phyloP scores from a whole-genome alignment of 2,888 invertebrate species.

The Chalcosyrphus nemorum region DNA sequence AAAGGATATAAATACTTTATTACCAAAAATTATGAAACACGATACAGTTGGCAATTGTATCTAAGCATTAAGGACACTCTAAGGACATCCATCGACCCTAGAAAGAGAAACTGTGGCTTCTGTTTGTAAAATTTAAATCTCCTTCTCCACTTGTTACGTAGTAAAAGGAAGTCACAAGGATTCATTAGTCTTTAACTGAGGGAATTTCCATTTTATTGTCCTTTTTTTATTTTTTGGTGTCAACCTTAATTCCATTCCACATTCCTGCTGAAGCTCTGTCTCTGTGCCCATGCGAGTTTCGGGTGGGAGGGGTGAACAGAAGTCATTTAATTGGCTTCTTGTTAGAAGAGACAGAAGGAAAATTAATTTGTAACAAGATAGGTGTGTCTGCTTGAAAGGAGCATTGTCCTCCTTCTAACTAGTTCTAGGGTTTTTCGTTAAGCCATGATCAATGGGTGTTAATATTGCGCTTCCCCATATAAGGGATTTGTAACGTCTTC shows the following conservation, averaged over 20 bases:
- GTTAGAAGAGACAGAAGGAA: slow-evolving; percentile 47
- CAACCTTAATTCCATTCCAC: slow-evolving; percentile 19
- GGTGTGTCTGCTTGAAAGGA: slow-evolving; percentile 37
- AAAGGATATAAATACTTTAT: slow-evolving; percentile 50
- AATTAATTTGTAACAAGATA: slow-evolving; percentile 68
- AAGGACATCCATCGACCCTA: background rate
- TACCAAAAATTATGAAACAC: slow-evolving; percentile 59
- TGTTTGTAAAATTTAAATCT: slow-evolving; percentile 3
- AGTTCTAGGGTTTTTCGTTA: background rate
- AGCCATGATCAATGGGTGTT: slow-evolving; percentile 50
- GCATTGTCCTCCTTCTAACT: slow-evolving; percentile 6
- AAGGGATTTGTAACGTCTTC: no score
- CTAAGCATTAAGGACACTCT: no score
- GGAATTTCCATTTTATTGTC: slow-evolving; percentile 29
- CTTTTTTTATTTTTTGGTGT: background rate
- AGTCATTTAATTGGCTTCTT: slow-evolving; percentile 71
- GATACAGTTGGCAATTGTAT: slow-evolving; percentile 33
- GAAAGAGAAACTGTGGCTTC: background rate
- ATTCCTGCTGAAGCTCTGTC: no score
- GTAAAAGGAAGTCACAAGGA: slow-evolving; percentile 28
- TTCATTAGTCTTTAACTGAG: slow-evolving; percentile 9
- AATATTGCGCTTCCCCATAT: slow-evolving; percentile 59
- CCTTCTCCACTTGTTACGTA: background rate
- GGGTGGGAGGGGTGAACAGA: background rate
- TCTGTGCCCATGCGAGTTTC: background rate